Conservation (phyloP, 1,140 invertebrate species). For the Pachyrhynchus sulphureomaculatus region DNA sequence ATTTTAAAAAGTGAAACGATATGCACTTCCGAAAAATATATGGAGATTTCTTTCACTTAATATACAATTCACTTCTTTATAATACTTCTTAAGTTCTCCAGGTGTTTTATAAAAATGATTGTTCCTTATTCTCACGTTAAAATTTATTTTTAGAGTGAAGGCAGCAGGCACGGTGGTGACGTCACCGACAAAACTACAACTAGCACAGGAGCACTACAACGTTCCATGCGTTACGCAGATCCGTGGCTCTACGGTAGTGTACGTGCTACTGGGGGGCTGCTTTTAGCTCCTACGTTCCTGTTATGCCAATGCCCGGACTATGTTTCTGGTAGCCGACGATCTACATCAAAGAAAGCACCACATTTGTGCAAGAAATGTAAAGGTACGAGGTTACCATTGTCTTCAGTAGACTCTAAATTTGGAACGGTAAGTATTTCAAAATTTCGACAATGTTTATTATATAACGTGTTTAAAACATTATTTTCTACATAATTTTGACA, state of each 20-base stretch:
- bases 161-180: conserved; percentile 22
- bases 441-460: background rate
- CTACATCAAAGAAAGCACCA: conserved; percentile 62
- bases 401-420: conserved; percentile 51
- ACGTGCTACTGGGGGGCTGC: conserved; percentile 56
- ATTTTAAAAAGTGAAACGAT: too few relatives aligned
- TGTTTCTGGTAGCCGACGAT: conserved; percentile 69
- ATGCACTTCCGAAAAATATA: too few relatives aligned
- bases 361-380: conserved; percentile 75
- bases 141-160: conserved; percentile 40
- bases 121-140: too few relatives aligned
- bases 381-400: conserved; percentile 67
- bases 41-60: too few relatives aligned
- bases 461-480: too few relatives aligned
- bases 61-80: too few relatives aligned
- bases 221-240: conserved; percentile 81
- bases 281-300: conserved; percentile 62
- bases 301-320: conserved; percentile 77
- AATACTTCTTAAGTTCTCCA: too few relatives aligned
- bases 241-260: conserved; percentile 80
- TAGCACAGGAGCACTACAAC: conserved; percentile 58
- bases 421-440: conserved; percentile 37
- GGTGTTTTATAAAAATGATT: too few relatives aligned
- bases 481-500: too few relatives aligned
- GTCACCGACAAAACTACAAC: conserved; percentile 14